Percentiles rank a stretch among this genome's conserved stretches.
Evolutionary conservation across 2,797 vertebrate species (phyloP).

Genomic region (Geotrypetes seraphini): DNA sequence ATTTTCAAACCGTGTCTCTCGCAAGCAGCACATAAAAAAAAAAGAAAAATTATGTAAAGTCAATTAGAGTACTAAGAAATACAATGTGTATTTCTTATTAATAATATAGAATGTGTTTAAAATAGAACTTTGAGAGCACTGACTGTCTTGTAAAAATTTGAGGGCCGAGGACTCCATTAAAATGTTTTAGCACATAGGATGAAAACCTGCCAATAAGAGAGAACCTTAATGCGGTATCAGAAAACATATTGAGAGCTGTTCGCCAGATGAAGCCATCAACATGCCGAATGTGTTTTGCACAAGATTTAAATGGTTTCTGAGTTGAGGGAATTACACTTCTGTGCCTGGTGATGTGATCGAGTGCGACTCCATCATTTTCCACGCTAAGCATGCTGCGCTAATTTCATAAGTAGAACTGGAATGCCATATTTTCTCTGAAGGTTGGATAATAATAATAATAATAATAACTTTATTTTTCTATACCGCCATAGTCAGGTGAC

Average conservation of each 20-base stretch:
- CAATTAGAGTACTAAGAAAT: slow-evolving; percentile 19
- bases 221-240: slow-evolving; percentile 23
- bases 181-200: slow-evolving; percentile 38
- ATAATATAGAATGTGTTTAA: slow-evolving; percentile 44
- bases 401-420: slow-evolving; percentile 9
- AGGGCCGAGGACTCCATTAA: slow-evolving; percentile 39
- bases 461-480: no score
- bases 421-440: slow-evolving; percentile 11
- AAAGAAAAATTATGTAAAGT: slow-evolving; percentile 23
- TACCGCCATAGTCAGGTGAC: no score
- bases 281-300: slow-evolving; percentile 34
- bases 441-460: no score
- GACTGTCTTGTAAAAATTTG: slow-evolving; percentile 14
- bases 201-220: slow-evolving; percentile 23
- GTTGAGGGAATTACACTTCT: slow-evolving; percentile 34
- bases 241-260: slow-evolving; percentile 18
- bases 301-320: slow-evolving; percentile 31
- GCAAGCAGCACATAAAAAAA: slow-evolving; percentile 34
- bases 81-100: slow-evolving; percentile 35
- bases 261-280: slow-evolving; percentile 38
- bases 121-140: slow-evolving; percentile 26
- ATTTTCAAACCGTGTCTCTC: slow-evolving; percentile 39
- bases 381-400: not conserved
- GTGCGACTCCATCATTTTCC: slow-evolving; percentile 14
- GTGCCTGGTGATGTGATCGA: slow-evolving; percentile 15